Conservation (phyloP, 2,888 invertebrate genomes). For the Ophioninae sp. region DNA sequence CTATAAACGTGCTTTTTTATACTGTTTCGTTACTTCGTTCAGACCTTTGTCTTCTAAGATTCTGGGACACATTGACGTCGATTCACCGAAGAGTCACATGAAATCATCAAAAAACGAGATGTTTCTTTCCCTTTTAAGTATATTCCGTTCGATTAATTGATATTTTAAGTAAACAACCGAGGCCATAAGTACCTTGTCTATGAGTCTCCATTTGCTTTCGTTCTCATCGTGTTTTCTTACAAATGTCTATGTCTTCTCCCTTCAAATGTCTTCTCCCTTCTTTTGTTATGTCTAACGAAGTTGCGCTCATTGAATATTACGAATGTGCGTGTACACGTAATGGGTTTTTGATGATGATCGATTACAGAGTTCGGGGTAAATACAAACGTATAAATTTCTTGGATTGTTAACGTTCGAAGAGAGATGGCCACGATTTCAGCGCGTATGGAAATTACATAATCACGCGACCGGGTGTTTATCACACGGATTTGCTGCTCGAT, state of each 20-base stretch:
- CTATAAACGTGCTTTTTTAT: conserved; percentile 33
- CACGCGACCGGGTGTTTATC: neutral
- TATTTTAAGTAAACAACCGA: conserved; percentile 50
- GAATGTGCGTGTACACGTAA: conserved; percentile 6
- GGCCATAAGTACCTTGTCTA: conserved; percentile 41
- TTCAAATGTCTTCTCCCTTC: neutral
- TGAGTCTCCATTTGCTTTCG: neutral
- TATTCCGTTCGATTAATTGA: conserved; percentile 9
- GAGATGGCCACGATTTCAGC: neutral
- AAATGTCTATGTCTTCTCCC: neutral
- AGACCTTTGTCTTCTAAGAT: conserved; percentile 32
- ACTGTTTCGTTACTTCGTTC: conserved; percentile 49
- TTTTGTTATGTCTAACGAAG: neutral
- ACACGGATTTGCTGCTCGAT: conserved; percentile 20
- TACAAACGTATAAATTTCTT: conserved; percentile 54
- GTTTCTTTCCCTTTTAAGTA: conserved; percentile 6
- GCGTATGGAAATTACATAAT: neutral
- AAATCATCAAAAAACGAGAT: conserved; percentile 28
- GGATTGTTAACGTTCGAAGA: neutral
- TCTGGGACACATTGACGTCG: conserved; percentile 37
- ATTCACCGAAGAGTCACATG: conserved; percentile 48
- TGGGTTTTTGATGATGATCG: neutral
- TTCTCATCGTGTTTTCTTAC: neutral
- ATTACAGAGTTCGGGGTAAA: conserved; percentile 3
- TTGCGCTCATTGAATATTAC: neutral